phyloP scores from a whole-genome alignment of 1,140 invertebrate genomes.

The Aphidius ervi region DNA sequence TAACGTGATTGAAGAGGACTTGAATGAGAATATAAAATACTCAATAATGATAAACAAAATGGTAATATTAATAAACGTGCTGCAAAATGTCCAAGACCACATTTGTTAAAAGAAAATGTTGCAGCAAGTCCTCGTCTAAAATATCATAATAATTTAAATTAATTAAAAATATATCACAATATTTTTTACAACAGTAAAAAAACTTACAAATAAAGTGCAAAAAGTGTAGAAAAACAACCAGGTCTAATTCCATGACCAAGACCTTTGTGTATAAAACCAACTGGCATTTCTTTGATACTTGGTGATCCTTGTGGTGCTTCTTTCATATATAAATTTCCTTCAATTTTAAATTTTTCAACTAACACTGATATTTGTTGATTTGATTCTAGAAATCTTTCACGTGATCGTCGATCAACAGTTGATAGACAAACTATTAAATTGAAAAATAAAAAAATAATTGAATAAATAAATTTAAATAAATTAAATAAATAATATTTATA shows the following conservation, averaged over 20 bases:
- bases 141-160: constrained; percentile 14
- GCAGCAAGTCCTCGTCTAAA: constrained; percentile 69
- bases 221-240: constrained; percentile 65
- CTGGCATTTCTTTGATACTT: constrained; percentile 39
- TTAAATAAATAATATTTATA: background rate
- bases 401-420: constrained; percentile 82
- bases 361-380: constrained; percentile 87
- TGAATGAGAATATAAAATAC: constrained; percentile 69
- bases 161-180: background rate
- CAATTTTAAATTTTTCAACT: constrained; percentile 86
- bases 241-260: constrained; percentile 60
- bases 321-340: constrained; percentile 67
- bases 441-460: background rate
- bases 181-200: background rate
- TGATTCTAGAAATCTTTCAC: constrained; percentile 86
- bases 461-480: background rate
- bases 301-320: constrained; percentile 53
- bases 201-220: constrained; percentile 73
- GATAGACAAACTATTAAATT: constrained; percentile 74
- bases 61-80: constrained; percentile 72
- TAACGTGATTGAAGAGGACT: constrained; percentile 44
- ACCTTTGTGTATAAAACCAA: constrained; percentile 41
- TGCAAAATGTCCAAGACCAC: constrained; percentile 69
- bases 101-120: constrained; percentile 71
- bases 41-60: constrained; percentile 71